Evolutionary conservation across 2,113 vertebrate species (phyloP).

Genomic region (Alethe diademata): DNA sequence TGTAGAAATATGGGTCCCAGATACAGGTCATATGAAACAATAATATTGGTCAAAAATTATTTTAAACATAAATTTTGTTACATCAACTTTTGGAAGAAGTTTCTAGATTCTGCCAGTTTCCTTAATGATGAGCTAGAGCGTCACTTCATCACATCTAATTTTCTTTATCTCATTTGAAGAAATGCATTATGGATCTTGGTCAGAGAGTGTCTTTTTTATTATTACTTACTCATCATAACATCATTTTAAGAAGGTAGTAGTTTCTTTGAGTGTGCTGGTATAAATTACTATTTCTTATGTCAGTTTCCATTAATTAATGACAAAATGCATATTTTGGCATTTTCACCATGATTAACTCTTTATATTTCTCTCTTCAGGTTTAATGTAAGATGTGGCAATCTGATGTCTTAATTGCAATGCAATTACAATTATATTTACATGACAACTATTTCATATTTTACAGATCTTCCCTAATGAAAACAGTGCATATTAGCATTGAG

Average conservation of each 20-base stretch:
- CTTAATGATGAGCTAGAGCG: neutral
- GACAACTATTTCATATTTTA: neutral
- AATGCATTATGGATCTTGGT: neutral
- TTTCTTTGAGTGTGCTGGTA: constrained; percentile 19
- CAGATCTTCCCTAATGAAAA: constrained; percentile 7
- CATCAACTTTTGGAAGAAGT: neutral
- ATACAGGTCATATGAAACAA: neutral
- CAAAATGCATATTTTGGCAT: constrained; percentile 9
- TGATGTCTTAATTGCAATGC: neutral
- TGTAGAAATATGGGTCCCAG: neutral
- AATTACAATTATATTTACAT: neutral
- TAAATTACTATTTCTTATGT: neutral
- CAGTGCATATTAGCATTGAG: neutral
- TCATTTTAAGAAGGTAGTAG: neutral
- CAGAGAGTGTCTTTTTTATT: neutral
- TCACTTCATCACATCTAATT: neutral
- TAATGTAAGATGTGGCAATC: neutral
- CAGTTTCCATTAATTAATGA: neutral
- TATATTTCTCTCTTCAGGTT: neutral
- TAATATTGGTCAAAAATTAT: neutral
- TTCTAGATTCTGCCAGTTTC: neutral
- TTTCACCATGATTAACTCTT: neutral
- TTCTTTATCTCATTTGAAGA: neutral
- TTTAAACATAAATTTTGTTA: neutral
- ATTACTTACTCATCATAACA: neutral